Percentiles rank a stretch among this genome's conserved stretches.
Evolutionary conservation across 2,888 invertebrate genomes (phyloP).

Genomic region (Eupithecia centaureata): DNA sequence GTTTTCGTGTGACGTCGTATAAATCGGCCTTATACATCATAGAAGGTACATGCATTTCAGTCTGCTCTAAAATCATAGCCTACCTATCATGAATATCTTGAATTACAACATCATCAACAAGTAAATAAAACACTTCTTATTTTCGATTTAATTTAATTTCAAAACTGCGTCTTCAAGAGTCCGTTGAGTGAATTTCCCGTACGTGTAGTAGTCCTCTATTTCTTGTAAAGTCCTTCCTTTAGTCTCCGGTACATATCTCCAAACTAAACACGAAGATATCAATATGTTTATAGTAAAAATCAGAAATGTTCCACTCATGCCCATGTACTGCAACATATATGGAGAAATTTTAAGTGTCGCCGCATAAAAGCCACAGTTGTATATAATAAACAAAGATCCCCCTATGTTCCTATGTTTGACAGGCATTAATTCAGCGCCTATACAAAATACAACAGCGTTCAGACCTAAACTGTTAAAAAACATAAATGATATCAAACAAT

Average conservation of each 20-base stretch:
- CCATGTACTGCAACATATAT: slow-evolving; percentile 37
- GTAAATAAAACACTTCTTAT: background rate
- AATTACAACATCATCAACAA: too few relatives aligned
- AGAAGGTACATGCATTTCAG: too few relatives aligned
- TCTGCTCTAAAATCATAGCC: too few relatives aligned
- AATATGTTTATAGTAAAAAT: slow-evolving; percentile 37
- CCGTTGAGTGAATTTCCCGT: slow-evolving; percentile 34
- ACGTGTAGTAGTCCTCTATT: slow-evolving; percentile 39
- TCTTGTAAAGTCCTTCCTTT: slow-evolving; percentile 39
- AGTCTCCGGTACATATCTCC: slow-evolving; percentile 43
- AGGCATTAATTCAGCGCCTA: slow-evolving; percentile 40
- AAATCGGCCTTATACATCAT: too few relatives aligned
- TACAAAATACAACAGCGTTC: slow-evolving; percentile 30
- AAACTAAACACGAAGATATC: slow-evolving; percentile 32
- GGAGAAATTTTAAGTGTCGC: slow-evolving; percentile 36
- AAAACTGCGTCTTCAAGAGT: slow-evolving; percentile 10
- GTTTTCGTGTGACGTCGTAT: too few relatives aligned
- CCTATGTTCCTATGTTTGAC: slow-evolving; percentile 41
- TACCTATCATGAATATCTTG: too few relatives aligned
- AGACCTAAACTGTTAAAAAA: slow-evolving; percentile 31
- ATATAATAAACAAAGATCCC: slow-evolving; percentile 37
- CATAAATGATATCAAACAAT: slow-evolving; percentile 36
- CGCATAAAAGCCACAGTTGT: slow-evolving; percentile 37
- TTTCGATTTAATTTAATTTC: slow-evolving; percentile 12
- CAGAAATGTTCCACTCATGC: slow-evolving; percentile 36